phyloP scores from a whole-genome alignment of 2,113 vertebrate genomes.

The Dasyprocta punctata region DNA sequence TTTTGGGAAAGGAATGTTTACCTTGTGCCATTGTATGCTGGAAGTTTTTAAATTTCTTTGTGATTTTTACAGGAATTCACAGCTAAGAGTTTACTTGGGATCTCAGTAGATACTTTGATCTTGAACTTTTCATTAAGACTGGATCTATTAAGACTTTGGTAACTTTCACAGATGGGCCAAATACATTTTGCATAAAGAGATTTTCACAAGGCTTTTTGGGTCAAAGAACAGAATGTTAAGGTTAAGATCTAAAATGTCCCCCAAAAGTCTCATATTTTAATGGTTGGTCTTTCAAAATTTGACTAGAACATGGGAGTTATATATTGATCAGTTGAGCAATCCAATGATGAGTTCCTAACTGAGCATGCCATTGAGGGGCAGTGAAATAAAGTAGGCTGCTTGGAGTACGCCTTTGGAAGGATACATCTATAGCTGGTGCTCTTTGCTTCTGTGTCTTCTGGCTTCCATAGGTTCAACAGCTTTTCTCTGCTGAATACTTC shows the following conservation, averaged over 20 bases:
- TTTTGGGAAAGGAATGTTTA: background rate
- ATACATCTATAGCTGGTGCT: background rate
- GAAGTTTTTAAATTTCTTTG: background rate
- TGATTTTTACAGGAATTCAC: background rate
- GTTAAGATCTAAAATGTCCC: background rate
- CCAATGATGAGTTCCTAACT: background rate
- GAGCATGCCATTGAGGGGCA: background rate
- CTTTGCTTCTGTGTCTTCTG: background rate
- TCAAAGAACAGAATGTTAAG: background rate
- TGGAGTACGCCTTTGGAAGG: background rate
- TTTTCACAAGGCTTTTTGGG: background rate
- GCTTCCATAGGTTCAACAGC: background rate
- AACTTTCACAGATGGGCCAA: background rate
- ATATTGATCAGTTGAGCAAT: background rate
- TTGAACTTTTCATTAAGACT: background rate
- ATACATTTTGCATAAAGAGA: background rate
- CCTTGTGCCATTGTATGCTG: background rate
- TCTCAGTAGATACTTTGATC: background rate
- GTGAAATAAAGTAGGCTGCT: background rate
- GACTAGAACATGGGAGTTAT: background rate
- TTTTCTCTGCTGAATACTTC: background rate
- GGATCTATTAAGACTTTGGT: background rate
- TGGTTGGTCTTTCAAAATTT: background rate
- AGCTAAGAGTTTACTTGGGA: background rate
- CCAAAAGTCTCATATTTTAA: background rate